These are phyloP conservation scores for Sus cebifrons DNA, from an alignment of 2,797 vertebrate species.

Conservation along the genomic window DNA sequence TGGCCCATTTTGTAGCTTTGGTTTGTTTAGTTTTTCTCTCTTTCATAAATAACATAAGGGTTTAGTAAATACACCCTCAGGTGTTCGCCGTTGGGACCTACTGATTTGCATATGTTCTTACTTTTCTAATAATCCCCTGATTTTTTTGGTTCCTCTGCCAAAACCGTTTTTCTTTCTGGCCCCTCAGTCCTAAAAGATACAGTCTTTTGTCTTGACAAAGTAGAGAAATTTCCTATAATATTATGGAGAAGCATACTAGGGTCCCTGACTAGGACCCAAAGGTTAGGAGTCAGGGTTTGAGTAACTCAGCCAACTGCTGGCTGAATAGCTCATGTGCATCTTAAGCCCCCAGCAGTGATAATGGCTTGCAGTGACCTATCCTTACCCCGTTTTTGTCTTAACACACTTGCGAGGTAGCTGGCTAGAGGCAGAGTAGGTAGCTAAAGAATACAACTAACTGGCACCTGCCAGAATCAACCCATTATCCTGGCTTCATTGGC, in stretches of 20 bases:
- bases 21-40: conserved; percentile 71
- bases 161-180: conserved; percentile 1
- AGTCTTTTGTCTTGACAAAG: conserved; percentile 18
- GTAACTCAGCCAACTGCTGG: not conserved
- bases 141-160: conserved; percentile 48
- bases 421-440: not conserved
- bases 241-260: not conserved
- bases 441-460: not conserved
- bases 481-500: not conserved
- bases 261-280: not conserved
- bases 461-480: not conserved
- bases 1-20: conserved; percentile 73
- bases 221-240: not conserved
- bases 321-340: not conserved
- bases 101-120: conserved; percentile 66
- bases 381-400: not conserved
- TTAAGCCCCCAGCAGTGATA: not conserved
- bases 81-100: conserved; percentile 48
- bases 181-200: conserved; percentile 16
- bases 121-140: conserved; percentile 65
- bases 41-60: conserved; percentile 75
- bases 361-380: not conserved
- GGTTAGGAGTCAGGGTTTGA: not conserved
- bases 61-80: conserved; percentile 70
- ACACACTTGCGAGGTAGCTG: not conserved